Base-by-base conservation (phyloP, 2,113 vertebrate species). In the Brachyhypopomus gauderio region DNA sequence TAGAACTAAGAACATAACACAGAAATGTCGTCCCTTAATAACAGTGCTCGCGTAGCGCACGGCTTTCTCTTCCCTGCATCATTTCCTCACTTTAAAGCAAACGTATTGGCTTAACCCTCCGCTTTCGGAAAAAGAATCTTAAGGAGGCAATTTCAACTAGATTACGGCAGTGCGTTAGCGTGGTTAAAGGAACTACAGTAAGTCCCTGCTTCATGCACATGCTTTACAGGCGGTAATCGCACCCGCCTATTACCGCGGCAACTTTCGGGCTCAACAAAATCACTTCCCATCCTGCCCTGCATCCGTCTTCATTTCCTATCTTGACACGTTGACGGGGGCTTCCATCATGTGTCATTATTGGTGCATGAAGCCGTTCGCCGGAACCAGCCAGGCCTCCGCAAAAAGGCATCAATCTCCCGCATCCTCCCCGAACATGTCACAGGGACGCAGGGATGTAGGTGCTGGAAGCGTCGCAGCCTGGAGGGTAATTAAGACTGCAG, bases 291-390 rank as follows among this genome's bases (percentile, higher is more conserved):
- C 85, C 83, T 81, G 84, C 80, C 83, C 80, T 64, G 89, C 78
- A 93, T 93, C 93, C 86, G 87, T 94, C 92, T 94, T 94, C 91
- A 93, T 94, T 92, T 88, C 76, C 84, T 79, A 84, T 90, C 86
- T 86, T 86, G 91, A 89, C 89, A 86, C 55, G 6, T 82, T 91
- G 92, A 93, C 92, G 92, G 91, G 90, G 87, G 85, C 88, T 92
- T 94, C 93, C 89, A 93, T 94, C 93, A 93, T 93, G 89, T 93
- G 91, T 93, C 92, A 93, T 94, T 93, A 94, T 90, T 90, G 90
- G 92, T 90, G 89, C 90, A 89, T 88, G 90, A 90, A 91, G 90
- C 87, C 89, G 88, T 86, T 86, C 90, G 88, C 89, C 80, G 84
- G 90, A 93, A 92, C 90, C 91, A 90, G 90, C 89, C 84, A 79